phyloP scores from a whole-genome alignment of 2,113 vertebrate species.

The Henicopernis longicauda region DNA sequence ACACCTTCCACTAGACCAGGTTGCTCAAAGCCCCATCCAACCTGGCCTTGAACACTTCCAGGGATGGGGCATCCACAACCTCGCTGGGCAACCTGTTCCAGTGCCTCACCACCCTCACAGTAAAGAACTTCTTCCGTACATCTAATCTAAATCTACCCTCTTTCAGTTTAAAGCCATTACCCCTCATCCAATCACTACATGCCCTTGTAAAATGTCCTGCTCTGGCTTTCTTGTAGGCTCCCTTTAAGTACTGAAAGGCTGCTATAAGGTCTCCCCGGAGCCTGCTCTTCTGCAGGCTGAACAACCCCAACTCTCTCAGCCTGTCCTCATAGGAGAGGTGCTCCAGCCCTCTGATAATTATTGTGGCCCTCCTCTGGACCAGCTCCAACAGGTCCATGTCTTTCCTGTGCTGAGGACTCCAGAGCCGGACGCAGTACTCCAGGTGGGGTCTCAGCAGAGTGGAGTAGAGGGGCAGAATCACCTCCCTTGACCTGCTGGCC shows the following conservation, averaged over 20 bases:
- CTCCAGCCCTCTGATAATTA: neutral
- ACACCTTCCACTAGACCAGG: neutral
- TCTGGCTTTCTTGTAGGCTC: neutral
- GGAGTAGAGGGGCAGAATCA: neutral
- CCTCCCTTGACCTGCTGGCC: accelerated
- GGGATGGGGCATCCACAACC: neutral
- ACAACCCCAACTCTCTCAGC: neutral
- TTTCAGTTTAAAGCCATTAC: too few relatives aligned
- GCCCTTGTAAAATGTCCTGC: neutral
- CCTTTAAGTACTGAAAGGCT: neutral
- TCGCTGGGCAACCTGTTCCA: neutral
- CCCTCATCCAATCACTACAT: too few relatives aligned
- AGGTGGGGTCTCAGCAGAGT: neutral
- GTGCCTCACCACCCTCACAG: accelerated
- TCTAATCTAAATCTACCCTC: too few relatives aligned
- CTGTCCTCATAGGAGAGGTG: neutral
- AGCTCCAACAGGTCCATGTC: accelerated
- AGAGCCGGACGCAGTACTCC: neutral
- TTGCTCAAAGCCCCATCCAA: neutral
- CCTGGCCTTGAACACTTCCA: neutral
- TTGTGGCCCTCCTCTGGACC: neutral
- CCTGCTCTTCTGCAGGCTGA: neutral
- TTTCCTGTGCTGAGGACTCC: too few relatives aligned
- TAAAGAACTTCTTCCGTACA: too few relatives aligned
- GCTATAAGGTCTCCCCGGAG: neutral